phyloP scores from a whole-genome alignment of 1,140 invertebrate species.

The Lepidotrigona ventralis region DNA sequence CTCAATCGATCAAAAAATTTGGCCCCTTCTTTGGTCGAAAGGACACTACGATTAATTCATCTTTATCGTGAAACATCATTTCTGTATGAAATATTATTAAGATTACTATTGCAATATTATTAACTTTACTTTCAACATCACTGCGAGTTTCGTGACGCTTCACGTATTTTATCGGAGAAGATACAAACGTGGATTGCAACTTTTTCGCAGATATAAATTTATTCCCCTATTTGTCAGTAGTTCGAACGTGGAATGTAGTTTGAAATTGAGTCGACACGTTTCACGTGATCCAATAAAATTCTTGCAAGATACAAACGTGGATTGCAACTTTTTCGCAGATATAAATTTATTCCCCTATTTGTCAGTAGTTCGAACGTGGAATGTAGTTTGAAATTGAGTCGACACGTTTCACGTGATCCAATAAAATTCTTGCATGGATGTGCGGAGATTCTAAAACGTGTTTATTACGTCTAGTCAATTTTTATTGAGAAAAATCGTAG shows the following conservation, averaged over 20 bases:
- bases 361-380: background rate
- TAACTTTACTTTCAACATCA: background rate
- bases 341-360: background rate
- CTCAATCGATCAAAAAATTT: background rate
- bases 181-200: background rate
- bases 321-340: background rate
- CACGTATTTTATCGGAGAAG: background rate
- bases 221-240: background rate
- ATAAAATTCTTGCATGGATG: background rate
- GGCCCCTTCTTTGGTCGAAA: too few relatives aligned
- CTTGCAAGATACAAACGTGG: background rate
- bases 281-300: conserved; percentile 1
- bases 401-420: background rate
- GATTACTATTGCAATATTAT: background rate
- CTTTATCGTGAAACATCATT: background rate
- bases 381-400: conserved; percentile 36
- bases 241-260: conserved; percentile 15
- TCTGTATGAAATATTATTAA: background rate
- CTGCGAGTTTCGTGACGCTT: background rate
- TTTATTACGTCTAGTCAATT: background rate
- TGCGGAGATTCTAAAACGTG: background rate
- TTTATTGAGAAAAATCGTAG: background rate
- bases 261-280: conserved; percentile 22
- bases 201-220: background rate
- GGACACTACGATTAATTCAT: too few relatives aligned